Evolutionary conservation across 2,888 invertebrate genomes (phyloP), one percentile per base, ranked within the genome.

Genomic region (Lagria hirta): DNA sequence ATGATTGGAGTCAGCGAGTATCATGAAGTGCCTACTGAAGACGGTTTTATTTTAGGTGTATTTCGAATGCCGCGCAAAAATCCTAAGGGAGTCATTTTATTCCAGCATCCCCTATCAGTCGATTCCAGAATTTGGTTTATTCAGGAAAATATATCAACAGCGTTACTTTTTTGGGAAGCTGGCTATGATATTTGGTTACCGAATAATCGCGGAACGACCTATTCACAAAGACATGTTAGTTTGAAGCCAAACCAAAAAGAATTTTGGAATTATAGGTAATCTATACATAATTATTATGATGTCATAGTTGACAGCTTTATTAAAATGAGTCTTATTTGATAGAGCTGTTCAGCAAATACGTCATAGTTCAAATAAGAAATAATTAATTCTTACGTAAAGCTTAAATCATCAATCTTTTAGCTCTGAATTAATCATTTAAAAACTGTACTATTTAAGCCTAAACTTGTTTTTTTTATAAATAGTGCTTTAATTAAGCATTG

Each of bases 161-260:
- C 37, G 2, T 28, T 37, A 10, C n/a, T 37, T 1, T 37, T 37
- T 15, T 37, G 37, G 37, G 21, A 10, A 10, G 18, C 18, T 3
- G 37, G 37, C 15, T 37, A 28, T 8, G 37, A 37, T 11, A 16
- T 37, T 7, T 37, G 37, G 37, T 29, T 37, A 16, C 21, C 28
- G 3, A 37, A 37, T 17, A 20, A 2, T 12, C 5, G 37, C 7
- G 37, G 37, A 8, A 28, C n/a, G 10, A 12, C 11, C 6, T 21
- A 21, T 12, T 28, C 28, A 1, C 14, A 21, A 13, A 20, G 12
- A 28, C 37, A 37, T 21, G 28, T 21, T 10, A 23, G 8, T 3
- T 8, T 28, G 5, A 3, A 20, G 5, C n/a, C 20, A 3, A n/a
- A 2, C 11, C 22, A 38, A 6, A 13, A 4, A 22, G 3, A 15